Evolutionary conservation across 2,888 invertebrate species (phyloP).

Genomic region (Luperina nickerlii): DNA sequence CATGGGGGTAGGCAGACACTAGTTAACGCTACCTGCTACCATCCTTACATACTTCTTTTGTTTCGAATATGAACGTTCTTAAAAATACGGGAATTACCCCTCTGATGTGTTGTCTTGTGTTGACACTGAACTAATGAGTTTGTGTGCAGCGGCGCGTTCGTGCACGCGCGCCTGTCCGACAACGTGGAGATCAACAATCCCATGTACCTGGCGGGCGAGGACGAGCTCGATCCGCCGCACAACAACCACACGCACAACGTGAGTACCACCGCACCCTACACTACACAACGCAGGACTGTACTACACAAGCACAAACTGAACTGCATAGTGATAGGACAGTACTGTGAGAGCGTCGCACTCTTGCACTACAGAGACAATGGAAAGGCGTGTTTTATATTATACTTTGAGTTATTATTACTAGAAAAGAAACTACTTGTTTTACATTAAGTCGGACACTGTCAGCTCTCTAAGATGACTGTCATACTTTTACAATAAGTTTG

Average conservation of each 20-base stretch:
- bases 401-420: background rate
- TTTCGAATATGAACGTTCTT: background rate
- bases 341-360: background rate
- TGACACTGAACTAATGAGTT: background rate
- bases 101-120: background rate
- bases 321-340: background rate
- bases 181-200: slow-evolving; percentile 96
- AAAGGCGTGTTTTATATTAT: background rate
- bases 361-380: background rate
- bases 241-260: slow-evolving; percentile 58
- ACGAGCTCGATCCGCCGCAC: slow-evolving; percentile 87
- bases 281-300: background rate
- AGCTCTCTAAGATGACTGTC: too few relatives aligned
- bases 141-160: slow-evolving; percentile 91
- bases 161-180: slow-evolving; percentile 95
- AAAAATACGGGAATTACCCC: background rate
- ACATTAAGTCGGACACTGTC: too few relatives aligned
- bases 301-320: background rate
- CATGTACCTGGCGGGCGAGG: slow-evolving; percentile 94
- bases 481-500: too few relatives aligned
- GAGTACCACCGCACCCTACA: slow-evolving; percentile 15
- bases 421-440: too few relatives aligned
- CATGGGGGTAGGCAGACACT: background rate
- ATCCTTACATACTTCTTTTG: background rate
- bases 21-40: background rate